These are phyloP conservation scores for Pyrochroa serraticornis DNA, from an alignment of 2,888 invertebrate species.

Conservation along the genomic window DNA sequence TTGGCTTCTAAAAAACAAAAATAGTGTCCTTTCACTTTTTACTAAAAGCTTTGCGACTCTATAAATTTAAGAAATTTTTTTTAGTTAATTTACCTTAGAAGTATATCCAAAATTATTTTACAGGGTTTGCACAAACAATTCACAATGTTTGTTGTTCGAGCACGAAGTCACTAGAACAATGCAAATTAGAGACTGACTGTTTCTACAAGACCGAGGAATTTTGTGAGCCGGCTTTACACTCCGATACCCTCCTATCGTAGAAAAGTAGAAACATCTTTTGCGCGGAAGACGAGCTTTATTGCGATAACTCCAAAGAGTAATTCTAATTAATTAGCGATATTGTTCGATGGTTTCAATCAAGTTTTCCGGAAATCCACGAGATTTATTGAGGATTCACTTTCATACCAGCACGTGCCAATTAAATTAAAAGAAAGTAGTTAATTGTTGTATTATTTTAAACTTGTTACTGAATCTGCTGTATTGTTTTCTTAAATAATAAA, in stretches of 20 bases:
- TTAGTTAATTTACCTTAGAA: too few species aligned
- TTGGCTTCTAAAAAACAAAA: neutral
- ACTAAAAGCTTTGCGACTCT: too few species aligned
- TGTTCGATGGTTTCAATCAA: too few species aligned
- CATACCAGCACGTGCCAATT: too few species aligned
- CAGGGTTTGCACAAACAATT: neutral
- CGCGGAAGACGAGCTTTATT: constrained; percentile 1
- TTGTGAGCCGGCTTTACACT: constrained; percentile 44
- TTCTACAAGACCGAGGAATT: constrained; percentile 26
- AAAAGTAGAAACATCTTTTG: constrained; percentile 17
- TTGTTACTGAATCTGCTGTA: too few species aligned
- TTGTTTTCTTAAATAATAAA: too few species aligned
- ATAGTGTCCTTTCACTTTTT: neutral
- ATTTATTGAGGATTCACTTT: too few species aligned
- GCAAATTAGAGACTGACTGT: constrained; percentile 16
- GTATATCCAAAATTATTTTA: neutral
- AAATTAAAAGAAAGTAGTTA: too few species aligned
- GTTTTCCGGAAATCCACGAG: too few species aligned
- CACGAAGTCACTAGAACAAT: constrained; percentile 16
- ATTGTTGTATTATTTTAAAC: too few species aligned
- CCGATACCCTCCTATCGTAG: constrained; percentile 44
- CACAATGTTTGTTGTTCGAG: neutral
- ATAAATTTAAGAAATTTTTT: too few species aligned
- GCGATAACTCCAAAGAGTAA: neutral
- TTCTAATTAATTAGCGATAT: neutral